A percentile compares a stretch with the other conserved stretches of the same genome.
These are phyloP conservation scores for Cepaea nemoralis DNA, from an alignment of 1,140 invertebrate genomes.

Conservation along the genomic window DNA sequence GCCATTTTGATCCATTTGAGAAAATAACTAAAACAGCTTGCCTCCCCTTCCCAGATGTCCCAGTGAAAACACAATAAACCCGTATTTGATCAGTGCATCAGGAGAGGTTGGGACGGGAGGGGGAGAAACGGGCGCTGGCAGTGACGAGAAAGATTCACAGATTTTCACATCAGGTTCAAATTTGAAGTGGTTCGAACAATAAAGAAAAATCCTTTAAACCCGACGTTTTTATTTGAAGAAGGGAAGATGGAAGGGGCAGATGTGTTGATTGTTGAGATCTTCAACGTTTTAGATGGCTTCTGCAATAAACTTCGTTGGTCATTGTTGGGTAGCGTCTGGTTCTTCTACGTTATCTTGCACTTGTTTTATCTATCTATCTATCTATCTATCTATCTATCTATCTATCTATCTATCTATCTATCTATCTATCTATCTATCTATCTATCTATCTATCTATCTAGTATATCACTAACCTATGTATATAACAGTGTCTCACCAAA, in stretches of 20 bases:
- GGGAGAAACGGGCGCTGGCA: neutral
- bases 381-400: neutral
- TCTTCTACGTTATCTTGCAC: too few relatives aligned
- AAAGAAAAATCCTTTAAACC: too few relatives aligned
- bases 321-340: neutral
- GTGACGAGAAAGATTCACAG: neutral
- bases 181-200: too few relatives aligned
- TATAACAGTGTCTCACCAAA: too few relatives aligned
- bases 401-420: too few relatives aligned
- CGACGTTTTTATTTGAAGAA: neutral
- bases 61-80: conserved; percentile 1
- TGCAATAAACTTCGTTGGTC: neutral
- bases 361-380: neutral
- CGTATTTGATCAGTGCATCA: neutral
- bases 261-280: neutral
- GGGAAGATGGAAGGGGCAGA: neutral
- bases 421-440: too few relatives aligned
- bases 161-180: neutral
- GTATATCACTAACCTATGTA: too few relatives aligned
- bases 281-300: neutral
- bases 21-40: conserved; percentile 4
- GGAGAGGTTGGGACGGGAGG: neutral
- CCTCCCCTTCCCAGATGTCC: neutral
- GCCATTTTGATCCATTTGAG: neutral
- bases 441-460: neutral